These are phyloP conservation scores for Rhamphomyia laevipes DNA, from an alignment of 2,888 invertebrate species.

Conservation along the genomic window DNA sequence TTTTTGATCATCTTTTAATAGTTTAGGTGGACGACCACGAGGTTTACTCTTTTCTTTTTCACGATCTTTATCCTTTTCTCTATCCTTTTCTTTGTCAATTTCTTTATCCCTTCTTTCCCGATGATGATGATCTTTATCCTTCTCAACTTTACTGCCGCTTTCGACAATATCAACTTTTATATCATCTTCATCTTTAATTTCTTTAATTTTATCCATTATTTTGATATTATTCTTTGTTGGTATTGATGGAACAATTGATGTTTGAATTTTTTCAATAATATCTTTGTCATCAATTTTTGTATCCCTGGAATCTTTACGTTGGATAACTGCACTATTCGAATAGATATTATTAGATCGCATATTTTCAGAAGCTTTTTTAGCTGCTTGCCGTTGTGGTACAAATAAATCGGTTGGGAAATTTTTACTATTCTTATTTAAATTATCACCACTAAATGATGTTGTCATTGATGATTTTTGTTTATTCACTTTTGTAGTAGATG, in stretches of 20 bases:
- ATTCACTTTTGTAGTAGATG: constrained; percentile 3
- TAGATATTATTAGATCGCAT: constrained; percentile 55
- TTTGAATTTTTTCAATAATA: neutral
- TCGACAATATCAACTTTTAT: constrained; percentile 8
- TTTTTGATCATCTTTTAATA: constrained; percentile 22
- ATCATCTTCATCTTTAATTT: constrained; percentile 11
- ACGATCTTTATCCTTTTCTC: constrained; percentile 10
- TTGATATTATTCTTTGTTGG: constrained; percentile 1
- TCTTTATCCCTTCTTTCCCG: constrained; percentile 19
- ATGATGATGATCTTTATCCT: constrained; percentile 15
- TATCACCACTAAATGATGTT: constrained; percentile 12
- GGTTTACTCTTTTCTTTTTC: constrained; percentile 31
- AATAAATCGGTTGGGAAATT: constrained; percentile 55
- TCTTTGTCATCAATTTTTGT: constrained; percentile 10
- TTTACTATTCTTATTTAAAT: constrained; percentile 12
- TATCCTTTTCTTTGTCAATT: constrained; percentile 16
- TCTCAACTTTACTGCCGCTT: constrained; percentile 12
- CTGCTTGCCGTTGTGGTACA: constrained; percentile 81
- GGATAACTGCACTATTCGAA: constrained; percentile 3
- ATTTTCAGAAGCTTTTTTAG: constrained; percentile 82
- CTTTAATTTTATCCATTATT: constrained; percentile 9
- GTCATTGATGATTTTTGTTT: constrained; percentile 9
- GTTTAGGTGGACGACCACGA: constrained; percentile 33
- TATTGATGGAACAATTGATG: constrained; percentile 7
- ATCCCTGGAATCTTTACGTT: constrained; percentile 11